Evolutionary conservation across 2,888 invertebrate species (phyloP), one percentile per base, ranked within the genome.

Genomic region (Conistra vaccinii): DNA sequence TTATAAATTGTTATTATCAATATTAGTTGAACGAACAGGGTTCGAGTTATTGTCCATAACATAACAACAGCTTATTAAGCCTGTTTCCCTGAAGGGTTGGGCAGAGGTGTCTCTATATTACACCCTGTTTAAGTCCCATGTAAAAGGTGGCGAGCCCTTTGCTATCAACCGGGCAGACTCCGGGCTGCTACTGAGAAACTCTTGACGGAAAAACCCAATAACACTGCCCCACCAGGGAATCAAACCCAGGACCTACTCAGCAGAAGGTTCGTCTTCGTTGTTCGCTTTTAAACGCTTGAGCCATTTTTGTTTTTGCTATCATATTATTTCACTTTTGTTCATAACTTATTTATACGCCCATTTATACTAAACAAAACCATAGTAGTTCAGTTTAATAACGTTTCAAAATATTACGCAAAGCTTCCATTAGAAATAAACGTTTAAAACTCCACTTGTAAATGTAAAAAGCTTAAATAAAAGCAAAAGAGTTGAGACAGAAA

Each of bases 381-480:
- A 42, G 7, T 12, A 1, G 29, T 17, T 12, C 0, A 14, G 3
- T 42, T 2, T n/a, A 45, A 60, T 26, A 68, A n/a, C 26, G 29
- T 32, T 45, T 9, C 1, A 26, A 12, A 45, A 42, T 42, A 62
- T 53, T 1, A 57, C 32, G 55, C 53, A 51, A 17, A 48, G 35
- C 55, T 61, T 9, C 68, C 60, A 65, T 65, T 66, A 69, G n/a
- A 61, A 60, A 69, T 77, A 71, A 76, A 69, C 32, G 61, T 78
- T 60, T 78, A n/a, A 77, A 79, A 62, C 12, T 68, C 60, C 57
- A 72, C 67, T 86, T 58, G 76, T 69, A 66, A 86, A 76, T 73
- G 80, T 81, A 81, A 85, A 83, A 80, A 81, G 83, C 80, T 84
- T 83, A 77, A 86, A 88, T 84, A 86, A 85, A 86, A 87, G 79